Evolutionary conservation across 2,113 vertebrate species (phyloP).

Genomic region (Trinectes maculatus): DNA sequence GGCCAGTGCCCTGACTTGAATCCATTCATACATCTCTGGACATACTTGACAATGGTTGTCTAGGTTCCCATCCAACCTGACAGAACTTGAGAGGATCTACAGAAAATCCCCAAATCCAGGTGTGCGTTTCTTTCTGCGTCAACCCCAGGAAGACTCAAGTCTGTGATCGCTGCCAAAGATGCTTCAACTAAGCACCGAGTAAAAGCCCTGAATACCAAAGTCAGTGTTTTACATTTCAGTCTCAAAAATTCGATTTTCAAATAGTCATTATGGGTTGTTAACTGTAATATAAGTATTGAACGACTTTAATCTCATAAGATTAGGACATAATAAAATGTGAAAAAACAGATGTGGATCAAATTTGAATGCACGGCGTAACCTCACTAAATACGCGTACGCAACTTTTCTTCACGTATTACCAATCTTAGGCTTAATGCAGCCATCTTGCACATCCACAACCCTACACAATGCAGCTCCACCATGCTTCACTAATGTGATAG

Average conservation of each 20-base stretch:
- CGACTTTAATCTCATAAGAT: too few species aligned
- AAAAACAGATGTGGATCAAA: too few species aligned
- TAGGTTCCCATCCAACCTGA: not conserved
- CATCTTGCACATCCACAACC: not conserved
- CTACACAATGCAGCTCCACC: slow-evolving; percentile 15
- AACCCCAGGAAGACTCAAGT: not conserved
- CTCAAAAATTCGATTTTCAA: too few species aligned
- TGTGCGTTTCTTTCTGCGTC: not conserved
- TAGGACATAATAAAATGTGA: not conserved
- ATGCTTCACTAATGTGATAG: slow-evolving; percentile 36
- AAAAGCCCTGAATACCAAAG: not conserved
- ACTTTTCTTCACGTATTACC: slow-evolving; percentile 20
- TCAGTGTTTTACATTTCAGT: too few species aligned
- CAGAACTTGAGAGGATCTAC: not conserved
- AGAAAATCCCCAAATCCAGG: not conserved
- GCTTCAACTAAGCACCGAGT: not conserved
- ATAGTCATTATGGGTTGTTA: too few species aligned
- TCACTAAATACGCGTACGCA: not conserved
- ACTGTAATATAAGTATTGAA: too few species aligned
- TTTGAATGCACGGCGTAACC: not conserved
- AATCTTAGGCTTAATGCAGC: slow-evolving; percentile 12
- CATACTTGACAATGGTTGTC: not conserved
- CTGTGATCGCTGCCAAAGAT: not conserved
- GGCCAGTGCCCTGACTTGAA: not conserved
- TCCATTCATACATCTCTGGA: not conserved